Evolutionary conservation across 2,797 vertebrate genomes (phyloP).

Genomic region (Anisognathus igniventris): DNA sequence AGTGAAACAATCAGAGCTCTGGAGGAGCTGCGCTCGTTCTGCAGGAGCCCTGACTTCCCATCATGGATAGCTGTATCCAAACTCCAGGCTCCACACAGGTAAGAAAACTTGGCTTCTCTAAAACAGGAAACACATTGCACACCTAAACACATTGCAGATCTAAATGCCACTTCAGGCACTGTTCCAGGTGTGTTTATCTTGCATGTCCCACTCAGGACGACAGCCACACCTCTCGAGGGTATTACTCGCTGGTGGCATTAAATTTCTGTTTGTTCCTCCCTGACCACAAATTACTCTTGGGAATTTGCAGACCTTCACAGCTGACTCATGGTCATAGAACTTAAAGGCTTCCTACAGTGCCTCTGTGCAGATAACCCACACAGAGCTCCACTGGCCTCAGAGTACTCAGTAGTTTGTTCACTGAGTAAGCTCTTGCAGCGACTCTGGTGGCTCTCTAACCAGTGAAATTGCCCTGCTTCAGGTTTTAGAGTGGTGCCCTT

Average conservation of each 20-base stretch:
- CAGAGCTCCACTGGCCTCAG: neutral
- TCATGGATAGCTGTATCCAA: constrained; percentile 79
- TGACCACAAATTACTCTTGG: neutral
- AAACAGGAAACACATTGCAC: neutral
- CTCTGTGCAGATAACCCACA: neutral
- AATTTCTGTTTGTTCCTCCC: neutral
- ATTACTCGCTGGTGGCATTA: neutral
- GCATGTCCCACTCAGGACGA: neutral
- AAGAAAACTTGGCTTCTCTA: neutral
- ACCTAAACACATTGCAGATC: neutral
- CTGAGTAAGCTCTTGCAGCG: neutral
- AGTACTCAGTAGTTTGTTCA: neutral
- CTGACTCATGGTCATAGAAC: neutral
- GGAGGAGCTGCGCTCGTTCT: constrained; percentile 77
- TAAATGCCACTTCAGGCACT: neutral
- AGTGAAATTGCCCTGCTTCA: neutral
- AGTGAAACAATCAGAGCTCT: constrained; percentile 72
- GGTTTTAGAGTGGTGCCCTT: neutral
- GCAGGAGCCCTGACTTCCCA: constrained; percentile 73
- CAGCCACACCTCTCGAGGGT: neutral
- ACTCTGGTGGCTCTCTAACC: neutral
- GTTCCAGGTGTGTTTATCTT: neutral
- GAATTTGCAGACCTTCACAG: neutral
- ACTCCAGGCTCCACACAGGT: constrained; percentile 79
- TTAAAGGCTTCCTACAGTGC: neutral